Conservation (phyloP, 2,113 vertebrate species). For the Paratilapia polleni region DNA sequence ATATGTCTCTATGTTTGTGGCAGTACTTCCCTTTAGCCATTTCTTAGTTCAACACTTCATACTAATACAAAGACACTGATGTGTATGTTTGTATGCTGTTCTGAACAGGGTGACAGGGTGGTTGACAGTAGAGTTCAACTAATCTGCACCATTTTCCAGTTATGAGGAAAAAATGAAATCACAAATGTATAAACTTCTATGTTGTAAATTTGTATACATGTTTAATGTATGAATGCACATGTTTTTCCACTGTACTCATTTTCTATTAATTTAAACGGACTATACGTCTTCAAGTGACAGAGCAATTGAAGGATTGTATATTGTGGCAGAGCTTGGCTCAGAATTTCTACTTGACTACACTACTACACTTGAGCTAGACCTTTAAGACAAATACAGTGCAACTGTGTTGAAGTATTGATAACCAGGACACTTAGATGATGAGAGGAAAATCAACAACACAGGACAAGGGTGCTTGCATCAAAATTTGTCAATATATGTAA, state of each 20-base stretch:
- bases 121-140: not conserved
- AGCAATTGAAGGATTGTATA: not conserved
- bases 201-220: not conserved
- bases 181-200: not conserved
- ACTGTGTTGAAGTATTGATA: not conserved
- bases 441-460: not conserved
- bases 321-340: not conserved
- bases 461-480: not conserved
- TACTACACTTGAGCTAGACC: not conserved
- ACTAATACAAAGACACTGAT: not conserved
- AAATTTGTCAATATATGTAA: not conserved
- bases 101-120: not conserved
- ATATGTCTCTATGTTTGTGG: not conserved
- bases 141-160: not conserved
- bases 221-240: not conserved
- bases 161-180: not conserved
- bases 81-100: not conserved
- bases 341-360: not conserved
- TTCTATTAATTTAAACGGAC: not conserved
- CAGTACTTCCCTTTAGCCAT: constrained; percentile 1
- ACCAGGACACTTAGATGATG: not conserved
- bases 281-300: not conserved
- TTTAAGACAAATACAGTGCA: not conserved
- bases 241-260: not conserved
- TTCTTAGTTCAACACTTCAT: not conserved